Evolutionary conservation across 2,888 invertebrate genomes (phyloP), one percentile per base, ranked within the genome.

Genomic region (Melipona beecheii): DNA sequence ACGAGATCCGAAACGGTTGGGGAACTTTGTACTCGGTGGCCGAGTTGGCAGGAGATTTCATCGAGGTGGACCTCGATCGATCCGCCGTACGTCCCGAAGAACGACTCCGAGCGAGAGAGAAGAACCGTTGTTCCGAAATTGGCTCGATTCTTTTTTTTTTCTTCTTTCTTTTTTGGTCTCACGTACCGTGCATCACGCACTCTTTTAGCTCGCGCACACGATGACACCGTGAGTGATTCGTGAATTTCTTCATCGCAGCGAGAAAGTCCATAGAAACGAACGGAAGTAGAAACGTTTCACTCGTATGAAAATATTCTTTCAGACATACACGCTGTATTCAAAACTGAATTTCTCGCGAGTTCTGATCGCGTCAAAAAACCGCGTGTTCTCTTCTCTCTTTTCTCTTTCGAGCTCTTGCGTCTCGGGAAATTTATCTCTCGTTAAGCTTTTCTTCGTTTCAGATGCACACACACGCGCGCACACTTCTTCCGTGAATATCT

Each of bases 31-130:
- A 24, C 62, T 54, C 71, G 70, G 52, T 74, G 73, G 76, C 73
- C 72, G 76, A 83, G 79, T 72, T 69, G 76, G 62, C 75, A 80
- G 75, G 83, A 83, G 65, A 76, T 72, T 83, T 83, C 72, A 84
- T 84, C 79, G 79, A 69, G 75, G 74, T 71, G 74, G 78, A 81
- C 75, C 79, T 83, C 83, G 78, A 84, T 84, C 82, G 84, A 84
- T 84, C 84, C 74, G 77, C 60, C 27, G 43, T 9, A 43, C 78
- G 70, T 52, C 62, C 71, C 24, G 64, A 79, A 74, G 75, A 75
- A 71, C 70, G 50, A 66, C 71, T 58, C 52, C 31, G 60, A 64
- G 27, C 56, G 49, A 24, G n/a, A 65, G 50, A 65, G 52, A 75
- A 71, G 58, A 82, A 69, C 78, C 68, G 68, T 72, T 66, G 60